These are phyloP conservation scores for Eilema caniola DNA, from an alignment of 2,888 invertebrate genomes.

Conservation along the genomic window DNA sequence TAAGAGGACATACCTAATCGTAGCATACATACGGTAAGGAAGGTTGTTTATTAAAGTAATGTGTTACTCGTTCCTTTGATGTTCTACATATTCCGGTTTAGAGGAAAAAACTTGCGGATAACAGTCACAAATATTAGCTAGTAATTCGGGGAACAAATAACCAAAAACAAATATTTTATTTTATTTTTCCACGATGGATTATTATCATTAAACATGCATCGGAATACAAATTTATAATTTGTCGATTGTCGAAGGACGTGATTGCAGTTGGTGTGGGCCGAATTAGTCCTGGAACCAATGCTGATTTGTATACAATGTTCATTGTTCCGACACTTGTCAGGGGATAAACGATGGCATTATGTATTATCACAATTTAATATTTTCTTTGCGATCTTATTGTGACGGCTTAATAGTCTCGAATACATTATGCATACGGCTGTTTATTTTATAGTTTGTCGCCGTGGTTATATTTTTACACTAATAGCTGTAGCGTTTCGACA, in stretches of 20 bases:
- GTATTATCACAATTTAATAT: slow-evolving; percentile 58
- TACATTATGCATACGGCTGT: slow-evolving; percentile 13
- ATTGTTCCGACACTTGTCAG: slow-evolving; percentile 71
- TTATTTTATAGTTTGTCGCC: slow-evolving; percentile 36
- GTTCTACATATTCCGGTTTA: not conserved
- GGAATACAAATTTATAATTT: slow-evolving; percentile 51
- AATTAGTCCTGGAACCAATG: slow-evolving; percentile 63
- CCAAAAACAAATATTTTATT: not conserved
- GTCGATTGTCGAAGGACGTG: slow-evolving; percentile 47
- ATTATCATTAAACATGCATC: slow-evolving; percentile 43
- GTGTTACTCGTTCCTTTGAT: slow-evolving; percentile 14
- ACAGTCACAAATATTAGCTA: slow-evolving; percentile 13
- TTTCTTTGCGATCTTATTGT: slow-evolving; percentile 61
- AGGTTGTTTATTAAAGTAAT: slow-evolving; percentile 41
- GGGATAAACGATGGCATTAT: slow-evolving; percentile 65
- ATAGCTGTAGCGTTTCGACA: slow-evolving; percentile 43
- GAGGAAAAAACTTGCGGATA: not conserved
- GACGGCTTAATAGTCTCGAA: slow-evolving; percentile 19
- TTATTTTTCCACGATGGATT: slow-evolving; percentile 40
- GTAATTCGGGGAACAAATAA: not conserved
- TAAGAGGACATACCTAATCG: slow-evolving; percentile 19
- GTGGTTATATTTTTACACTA: slow-evolving; percentile 47
- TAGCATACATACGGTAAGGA: slow-evolving; percentile 28
- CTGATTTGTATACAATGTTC: slow-evolving; percentile 85
- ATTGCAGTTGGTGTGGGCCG: slow-evolving; percentile 60